These are phyloP conservation scores for Eupithecia vulgata DNA, from an alignment of 2,888 invertebrate species.

Conservation along the genomic window DNA sequence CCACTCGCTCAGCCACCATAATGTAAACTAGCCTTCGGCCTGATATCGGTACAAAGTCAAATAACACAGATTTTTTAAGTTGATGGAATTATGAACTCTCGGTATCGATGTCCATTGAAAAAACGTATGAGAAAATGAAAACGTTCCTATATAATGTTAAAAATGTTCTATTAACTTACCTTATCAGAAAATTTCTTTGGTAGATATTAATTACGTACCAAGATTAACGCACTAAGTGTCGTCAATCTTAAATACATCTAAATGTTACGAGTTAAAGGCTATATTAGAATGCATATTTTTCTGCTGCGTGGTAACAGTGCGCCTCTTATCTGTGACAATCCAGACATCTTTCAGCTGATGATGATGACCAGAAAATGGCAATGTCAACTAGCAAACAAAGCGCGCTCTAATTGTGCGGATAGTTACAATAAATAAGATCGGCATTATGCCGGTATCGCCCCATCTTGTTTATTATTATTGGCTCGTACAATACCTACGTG, in stretches of 20 bases:
- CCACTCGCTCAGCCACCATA: background rate
- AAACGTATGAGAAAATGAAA: no score
- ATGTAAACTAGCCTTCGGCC: constrained; percentile 1
- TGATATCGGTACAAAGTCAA: background rate
- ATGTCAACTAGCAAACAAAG: background rate
- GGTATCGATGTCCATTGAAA: background rate
- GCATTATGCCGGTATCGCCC: constrained; percentile 31
- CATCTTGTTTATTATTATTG: constrained; percentile 46
- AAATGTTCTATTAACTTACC: no score
- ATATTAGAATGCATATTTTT: no score
- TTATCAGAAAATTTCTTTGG: background rate
- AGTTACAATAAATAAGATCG: constrained; percentile 41
- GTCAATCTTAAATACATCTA: no score
- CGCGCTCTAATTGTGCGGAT: constrained; percentile 45
- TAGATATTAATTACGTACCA: background rate
- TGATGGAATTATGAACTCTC: background rate
- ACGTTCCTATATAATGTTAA: background rate
- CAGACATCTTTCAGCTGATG: background rate
- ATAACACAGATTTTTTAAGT: background rate
- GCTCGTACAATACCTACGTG: constrained; percentile 26
- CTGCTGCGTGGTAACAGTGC: no score
- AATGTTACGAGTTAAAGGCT: no score
- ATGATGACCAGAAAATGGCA: background rate
- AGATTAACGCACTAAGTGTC: no score
- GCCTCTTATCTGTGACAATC: no score